Conservation (phyloP, 2,113 vertebrate genomes). For the Ammospiza nelsoni region DNA sequence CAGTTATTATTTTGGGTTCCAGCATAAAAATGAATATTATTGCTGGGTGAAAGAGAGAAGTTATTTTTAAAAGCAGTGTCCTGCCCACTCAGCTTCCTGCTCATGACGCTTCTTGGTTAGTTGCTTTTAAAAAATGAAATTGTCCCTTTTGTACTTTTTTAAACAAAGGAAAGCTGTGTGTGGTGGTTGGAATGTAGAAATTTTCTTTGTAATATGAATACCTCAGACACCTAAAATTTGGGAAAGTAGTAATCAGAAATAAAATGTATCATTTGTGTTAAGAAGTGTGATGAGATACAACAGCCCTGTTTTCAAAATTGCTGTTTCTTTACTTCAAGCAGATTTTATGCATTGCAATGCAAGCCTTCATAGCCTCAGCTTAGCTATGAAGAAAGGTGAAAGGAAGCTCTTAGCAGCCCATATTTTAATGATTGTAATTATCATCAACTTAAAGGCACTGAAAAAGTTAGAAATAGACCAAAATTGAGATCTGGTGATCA, state of each 20-base stretch:
- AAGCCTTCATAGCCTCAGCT: not conserved
- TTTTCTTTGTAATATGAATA: not conserved
- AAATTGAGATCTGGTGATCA: not conserved
- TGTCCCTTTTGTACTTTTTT: not conserved
- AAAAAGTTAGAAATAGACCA: not conserved
- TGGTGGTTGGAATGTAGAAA: not conserved
- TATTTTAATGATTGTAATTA: not conserved
- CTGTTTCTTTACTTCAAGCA: not conserved
- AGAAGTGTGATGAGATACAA: not conserved
- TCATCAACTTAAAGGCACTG: not conserved
- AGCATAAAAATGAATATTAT: conserved; percentile 3
- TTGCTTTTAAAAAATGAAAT: not conserved
- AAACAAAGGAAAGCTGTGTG: not conserved
- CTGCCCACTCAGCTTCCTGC: conserved; percentile 11
- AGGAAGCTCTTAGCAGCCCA: not conserved
- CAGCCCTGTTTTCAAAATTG: not conserved
- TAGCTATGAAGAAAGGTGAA: not conserved
- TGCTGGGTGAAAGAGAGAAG: not conserved
- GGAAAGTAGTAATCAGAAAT: not conserved
- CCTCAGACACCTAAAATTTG: not conserved
- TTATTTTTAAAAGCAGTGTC: conserved; percentile 29
- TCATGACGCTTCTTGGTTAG: not conserved
- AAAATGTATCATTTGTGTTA: not conserved
- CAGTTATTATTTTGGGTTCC: not conserved
- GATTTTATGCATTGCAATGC: not conserved